Evolutionary conservation across 1,140 invertebrate species (phyloP).

Genomic region (Temnothorax nylanderi): DNA sequence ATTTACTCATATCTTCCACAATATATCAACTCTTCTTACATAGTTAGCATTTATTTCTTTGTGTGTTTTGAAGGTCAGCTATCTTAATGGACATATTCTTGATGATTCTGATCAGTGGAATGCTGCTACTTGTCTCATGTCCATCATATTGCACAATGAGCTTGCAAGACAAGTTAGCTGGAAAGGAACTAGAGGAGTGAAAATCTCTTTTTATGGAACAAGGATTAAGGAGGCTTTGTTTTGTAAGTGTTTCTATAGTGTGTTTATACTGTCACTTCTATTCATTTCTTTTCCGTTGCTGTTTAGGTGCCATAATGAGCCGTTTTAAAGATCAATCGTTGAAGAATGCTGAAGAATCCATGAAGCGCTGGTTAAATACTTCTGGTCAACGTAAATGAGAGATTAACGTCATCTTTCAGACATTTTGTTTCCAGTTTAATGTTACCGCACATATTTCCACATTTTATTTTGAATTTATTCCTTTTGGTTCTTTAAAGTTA

Average conservation of each 20-base stretch:
- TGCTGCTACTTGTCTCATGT: conserved; percentile 1
- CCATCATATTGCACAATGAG: not conserved
- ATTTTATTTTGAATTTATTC: too few relatives aligned
- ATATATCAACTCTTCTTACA: conserved; percentile 1
- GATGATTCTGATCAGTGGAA: conserved; percentile 17
- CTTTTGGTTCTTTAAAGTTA: too few relatives aligned
- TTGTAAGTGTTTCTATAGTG: not conserved
- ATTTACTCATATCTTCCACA: not conserved
- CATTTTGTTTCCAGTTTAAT: too few relatives aligned
- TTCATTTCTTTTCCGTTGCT: too few relatives aligned
- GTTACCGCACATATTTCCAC: too few relatives aligned
- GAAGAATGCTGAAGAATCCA: not conserved
- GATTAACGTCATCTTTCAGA: not conserved
- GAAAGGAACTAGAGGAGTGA: conserved; percentile 1
- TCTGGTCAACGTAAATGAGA: conserved; percentile 8
- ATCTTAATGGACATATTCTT: conserved; percentile 10
- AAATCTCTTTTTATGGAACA: conserved; percentile 14
- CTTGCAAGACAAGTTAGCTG: conserved; percentile 15
- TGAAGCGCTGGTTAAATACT: not conserved
- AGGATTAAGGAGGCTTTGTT: not conserved
- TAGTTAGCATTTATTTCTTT: conserved; percentile 12
- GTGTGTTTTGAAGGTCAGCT: not conserved
- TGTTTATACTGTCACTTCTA: too few relatives aligned
- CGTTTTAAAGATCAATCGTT: conserved; percentile 2
- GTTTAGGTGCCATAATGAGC: not conserved